phyloP scores from a whole-genome alignment of 2,888 invertebrate species.

The Carpatolechia fugitivella region DNA sequence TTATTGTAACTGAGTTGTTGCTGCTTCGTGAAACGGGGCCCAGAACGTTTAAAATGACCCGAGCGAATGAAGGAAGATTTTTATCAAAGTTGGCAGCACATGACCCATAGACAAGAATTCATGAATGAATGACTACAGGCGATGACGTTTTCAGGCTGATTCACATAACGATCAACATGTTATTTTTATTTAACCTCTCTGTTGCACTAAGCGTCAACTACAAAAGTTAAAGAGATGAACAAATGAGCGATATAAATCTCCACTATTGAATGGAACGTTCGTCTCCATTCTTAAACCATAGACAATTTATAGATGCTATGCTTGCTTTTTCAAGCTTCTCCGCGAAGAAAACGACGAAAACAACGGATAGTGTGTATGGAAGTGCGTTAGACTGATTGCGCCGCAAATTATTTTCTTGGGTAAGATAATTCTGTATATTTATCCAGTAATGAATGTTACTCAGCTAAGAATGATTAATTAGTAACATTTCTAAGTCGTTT shows the following conservation, averaged over 20 bases:
- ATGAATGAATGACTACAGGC: not conserved
- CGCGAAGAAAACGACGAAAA: constrained; percentile 65
- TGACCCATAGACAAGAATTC: not conserved
- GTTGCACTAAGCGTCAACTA: not conserved
- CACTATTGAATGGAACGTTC: not conserved
- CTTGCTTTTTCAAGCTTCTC: constrained; percentile 76
- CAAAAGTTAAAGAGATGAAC: not conserved
- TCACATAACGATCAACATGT: not conserved
- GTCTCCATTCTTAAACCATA: constrained; percentile 19
- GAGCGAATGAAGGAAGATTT: not conserved
- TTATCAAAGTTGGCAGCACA: not conserved
- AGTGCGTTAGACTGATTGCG: constrained; percentile 82
- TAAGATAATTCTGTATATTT: constrained; percentile 42
- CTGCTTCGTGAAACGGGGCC: too few relatives aligned
- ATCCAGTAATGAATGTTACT: not conserved
- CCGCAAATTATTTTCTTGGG: constrained; percentile 78
- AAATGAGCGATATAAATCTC: not conserved
- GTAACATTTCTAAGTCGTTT: not conserved
- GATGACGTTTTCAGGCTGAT: not conserved
- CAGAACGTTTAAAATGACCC: too few relatives aligned
- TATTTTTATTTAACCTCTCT: not conserved
- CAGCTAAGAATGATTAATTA: not conserved
- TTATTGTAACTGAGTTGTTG: too few relatives aligned
- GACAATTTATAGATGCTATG: constrained; percentile 45
- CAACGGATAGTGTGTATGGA: constrained; percentile 79